Base-by-base conservation (phyloP, 2,888 invertebrate species). In the Drosophila putrida region DNA sequence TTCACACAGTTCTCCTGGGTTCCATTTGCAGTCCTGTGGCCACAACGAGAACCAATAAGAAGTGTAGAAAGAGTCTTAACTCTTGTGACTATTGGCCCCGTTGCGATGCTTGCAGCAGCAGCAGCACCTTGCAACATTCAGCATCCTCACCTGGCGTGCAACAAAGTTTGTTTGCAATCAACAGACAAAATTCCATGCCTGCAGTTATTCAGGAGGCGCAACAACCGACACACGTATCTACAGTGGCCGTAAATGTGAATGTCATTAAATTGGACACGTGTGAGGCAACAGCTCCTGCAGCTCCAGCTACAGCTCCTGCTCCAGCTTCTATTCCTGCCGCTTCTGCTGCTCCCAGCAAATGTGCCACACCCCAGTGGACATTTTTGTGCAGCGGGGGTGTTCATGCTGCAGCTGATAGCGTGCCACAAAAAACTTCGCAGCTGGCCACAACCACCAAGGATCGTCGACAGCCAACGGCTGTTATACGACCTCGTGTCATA, bases 61-160 rank as follows among this genome's bases (percentile, higher is more conserved):
- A 78, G 54, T 71, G 69, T 60, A 68, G 65, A 49, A 84, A 82
- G 53, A 78, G 67, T 31, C 57, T 63, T 39, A 74, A 58, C 69
- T 93, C 93, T 10, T 95, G 95, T 84, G 94, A 94, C 79, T 95
- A 94, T 91, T 95, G 95, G 95, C 95, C 95, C 13, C 88, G 91
- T 38, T 92, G 92, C 78, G 89, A 85, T 15, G 83, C 90, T 6
- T 90, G 89, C 71, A 85, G 63, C 43, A 68, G 25, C 50, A 51
- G 11, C 39, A 49, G 62, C 33, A 54, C 44, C 39, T 58, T 69
- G 61, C 73, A 58, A 41, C 50, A 64, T 55, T 57, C 59, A 5
- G 15, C 67, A 36, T 50, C 62, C 28, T 28, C 57, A 25, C 28
- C 62, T 8, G 62, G 11, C 4, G 49, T 62, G 62, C 61, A 57